phyloP scores from a whole-genome alignment of 2,888 invertebrate species.

The Halocaridina rubra region DNA sequence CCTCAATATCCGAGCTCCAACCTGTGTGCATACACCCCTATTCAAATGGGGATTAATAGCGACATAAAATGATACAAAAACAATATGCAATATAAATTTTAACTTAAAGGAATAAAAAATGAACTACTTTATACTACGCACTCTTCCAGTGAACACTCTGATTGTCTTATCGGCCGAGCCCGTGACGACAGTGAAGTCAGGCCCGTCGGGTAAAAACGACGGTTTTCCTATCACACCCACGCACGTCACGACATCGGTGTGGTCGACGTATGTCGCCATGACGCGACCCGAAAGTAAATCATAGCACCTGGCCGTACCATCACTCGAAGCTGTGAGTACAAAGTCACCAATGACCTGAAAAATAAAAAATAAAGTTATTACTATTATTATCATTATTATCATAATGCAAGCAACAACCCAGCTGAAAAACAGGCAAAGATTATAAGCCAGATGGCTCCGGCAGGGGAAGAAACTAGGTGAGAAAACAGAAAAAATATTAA shows the following conservation, averaged over 20 bases:
- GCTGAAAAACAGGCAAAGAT: too few relatives aligned
- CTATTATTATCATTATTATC: too few relatives aligned
- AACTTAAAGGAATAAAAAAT: background rate
- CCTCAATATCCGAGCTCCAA: too few relatives aligned
- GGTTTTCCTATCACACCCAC: constrained; percentile 49
- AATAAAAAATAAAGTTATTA: background rate
- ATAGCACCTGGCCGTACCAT: constrained; percentile 55
- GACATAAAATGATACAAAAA: background rate
- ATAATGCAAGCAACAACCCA: background rate
- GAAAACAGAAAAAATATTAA: background rate
- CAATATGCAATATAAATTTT: background rate
- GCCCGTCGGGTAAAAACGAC: background rate
- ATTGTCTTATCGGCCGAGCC: constrained; percentile 54
- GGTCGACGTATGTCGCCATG: constrained; percentile 44
- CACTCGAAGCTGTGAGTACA: constrained; percentile 46
- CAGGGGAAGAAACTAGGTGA: background rate
- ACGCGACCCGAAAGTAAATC: constrained; percentile 39
- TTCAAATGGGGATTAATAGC: too few relatives aligned
- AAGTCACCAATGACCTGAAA: constrained; percentile 51
- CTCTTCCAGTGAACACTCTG: constrained; percentile 54
- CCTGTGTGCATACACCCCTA: too few relatives aligned
- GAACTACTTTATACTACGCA: background rate
- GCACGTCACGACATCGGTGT: constrained; percentile 44
- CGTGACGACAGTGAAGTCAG: constrained; percentile 48
- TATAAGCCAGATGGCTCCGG: too few relatives aligned